Base-by-base conservation (phyloP, 2,797 vertebrate species). In the Girardinus metallicus region DNA sequence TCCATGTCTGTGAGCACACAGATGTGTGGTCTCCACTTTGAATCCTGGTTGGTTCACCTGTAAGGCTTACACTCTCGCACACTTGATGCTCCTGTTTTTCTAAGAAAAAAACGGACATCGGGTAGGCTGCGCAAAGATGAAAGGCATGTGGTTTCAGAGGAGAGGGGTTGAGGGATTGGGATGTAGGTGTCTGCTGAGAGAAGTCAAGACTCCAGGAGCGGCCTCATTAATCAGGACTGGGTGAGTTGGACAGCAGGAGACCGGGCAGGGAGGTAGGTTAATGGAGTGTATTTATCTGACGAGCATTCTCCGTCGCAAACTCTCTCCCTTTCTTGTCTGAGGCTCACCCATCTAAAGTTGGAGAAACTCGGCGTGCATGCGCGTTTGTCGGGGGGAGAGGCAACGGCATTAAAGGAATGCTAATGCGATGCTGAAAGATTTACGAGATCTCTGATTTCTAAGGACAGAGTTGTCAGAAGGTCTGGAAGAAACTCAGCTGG, bases 281-380 rank as follows among this genome's bases (percentile, higher is more conserved):
- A 95, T 88, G 78, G 88, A 93, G 86, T 88, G 82, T 87, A 89
- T 95, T 95, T 93, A 94, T 94, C 92, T 93, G 88, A 83, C 80
- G 76, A 76, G 81, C 82, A 73, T 81, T 85, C 81, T 79, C 74
- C 18, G 3, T 77, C 82, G 34, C 41, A 75, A 83, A 53, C 64
- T 46, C 74, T 68, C 79, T 82, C n/a, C 43, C 77, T 51, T 60
- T 74, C 83, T 76, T 72, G 79, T 87, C 60, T 18, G 53, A 75
- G 64, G 89, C 91, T 82, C 43, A 80, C 86, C 85, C n/a, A 86
- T 91, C 95, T 92, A 88, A 91, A 86, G 81, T 26, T 55, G 43
- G 60, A 83, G 71, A 73, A 44, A 10, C 55, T 23, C 11, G 46
- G 44, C 29, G 4, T 23, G 44, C 39, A 23, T 79, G 29, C 49